phyloP scores from a whole-genome alignment of 2,113 vertebrate genomes.

The Herpailurus yagouaroundi region DNA sequence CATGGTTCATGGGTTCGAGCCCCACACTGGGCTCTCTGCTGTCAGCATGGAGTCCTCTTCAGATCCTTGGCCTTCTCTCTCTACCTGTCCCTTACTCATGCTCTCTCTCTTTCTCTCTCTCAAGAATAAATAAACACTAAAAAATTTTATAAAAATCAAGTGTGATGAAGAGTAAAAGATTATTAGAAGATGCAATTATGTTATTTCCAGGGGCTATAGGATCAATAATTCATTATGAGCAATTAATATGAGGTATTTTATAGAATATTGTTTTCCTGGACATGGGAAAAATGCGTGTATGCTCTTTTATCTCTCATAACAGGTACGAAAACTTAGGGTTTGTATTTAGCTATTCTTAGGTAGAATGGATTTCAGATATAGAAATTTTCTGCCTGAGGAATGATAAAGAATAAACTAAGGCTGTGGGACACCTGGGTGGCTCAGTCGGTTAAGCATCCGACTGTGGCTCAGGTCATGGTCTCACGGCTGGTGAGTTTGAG shows the following conservation, averaged over 20 bases:
- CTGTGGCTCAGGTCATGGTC: too few species aligned
- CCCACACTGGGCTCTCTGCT: too few species aligned
- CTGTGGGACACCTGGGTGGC: background rate
- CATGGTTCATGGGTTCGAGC: too few species aligned
- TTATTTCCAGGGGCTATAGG: background rate
- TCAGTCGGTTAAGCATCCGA: too few species aligned
- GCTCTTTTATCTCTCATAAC: background rate
- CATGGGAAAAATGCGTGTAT: background rate
- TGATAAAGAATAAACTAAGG: background rate
- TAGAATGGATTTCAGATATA: constrained; percentile 35
- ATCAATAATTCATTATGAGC: background rate
- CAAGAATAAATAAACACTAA: too few species aligned
- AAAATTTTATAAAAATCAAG: background rate
- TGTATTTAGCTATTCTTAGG: background rate
- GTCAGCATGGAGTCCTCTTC: too few species aligned
- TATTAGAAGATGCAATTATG: background rate
- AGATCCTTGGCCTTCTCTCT: too few species aligned
- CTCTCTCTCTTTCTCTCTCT: too few species aligned
- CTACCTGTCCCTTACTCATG: too few species aligned
- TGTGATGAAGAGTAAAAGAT: background rate
- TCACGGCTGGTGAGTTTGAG: too few species aligned
- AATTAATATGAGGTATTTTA: background rate
- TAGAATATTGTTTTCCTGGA: background rate
- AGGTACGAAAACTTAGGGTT: background rate
- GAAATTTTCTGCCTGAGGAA: background rate